Base-by-base conservation (phyloP, 92 coral and sea anemone species). In the Metridium senile region DNA sequence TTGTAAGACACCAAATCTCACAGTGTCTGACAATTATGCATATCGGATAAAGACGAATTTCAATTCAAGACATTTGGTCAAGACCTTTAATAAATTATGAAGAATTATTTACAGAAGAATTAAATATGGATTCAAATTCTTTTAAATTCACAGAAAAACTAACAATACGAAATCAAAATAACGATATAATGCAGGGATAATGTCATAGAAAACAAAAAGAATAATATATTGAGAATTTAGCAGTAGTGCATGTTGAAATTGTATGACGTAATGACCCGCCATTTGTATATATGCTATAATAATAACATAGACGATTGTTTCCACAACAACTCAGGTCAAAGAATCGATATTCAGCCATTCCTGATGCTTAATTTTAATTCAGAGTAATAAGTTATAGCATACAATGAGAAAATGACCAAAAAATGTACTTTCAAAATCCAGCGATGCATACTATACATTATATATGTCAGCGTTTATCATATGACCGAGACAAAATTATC, bases 221-320 rank as follows among this genome's bases (percentile, higher is more conserved):
- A 13, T 39, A 39, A 39, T 4, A 4, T n/a, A n/a, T n/a, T n/a
- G n/a, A n/a, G n/a, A n/a, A n/a, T n/a, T n/a, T n/a, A n/a, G n/a
- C n/a, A n/a, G n/a, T n/a, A n/a, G n/a, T n/a, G n/a, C n/a, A n/a
- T n/a, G n/a, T n/a, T n/a, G n/a, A n/a, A n/a, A n/a, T n/a, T n/a
- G 59, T 54, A 54, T 54, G 59, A 54, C 59, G 59, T 54, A 54
- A 54, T 54, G 20, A 54, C 59, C 59, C n/a, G 59, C 59, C 23
- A 54, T 54, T 54, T 54, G n/a, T 21, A 20, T 54, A 4, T 39
- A 39, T 4, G 8, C 49, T 4, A 39, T 39, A 4, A 13, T 39
- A 39, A 39, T 39, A 39, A 39, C 13, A 6, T 39, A 39, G 6
- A 4, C 6, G 21, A 54, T 4, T 19, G 59, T 54, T 54, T 54